Evolutionary conservation across 1,140 invertebrate species (phyloP).

Genomic region (Brachionus asplanchnoidis): DNA sequence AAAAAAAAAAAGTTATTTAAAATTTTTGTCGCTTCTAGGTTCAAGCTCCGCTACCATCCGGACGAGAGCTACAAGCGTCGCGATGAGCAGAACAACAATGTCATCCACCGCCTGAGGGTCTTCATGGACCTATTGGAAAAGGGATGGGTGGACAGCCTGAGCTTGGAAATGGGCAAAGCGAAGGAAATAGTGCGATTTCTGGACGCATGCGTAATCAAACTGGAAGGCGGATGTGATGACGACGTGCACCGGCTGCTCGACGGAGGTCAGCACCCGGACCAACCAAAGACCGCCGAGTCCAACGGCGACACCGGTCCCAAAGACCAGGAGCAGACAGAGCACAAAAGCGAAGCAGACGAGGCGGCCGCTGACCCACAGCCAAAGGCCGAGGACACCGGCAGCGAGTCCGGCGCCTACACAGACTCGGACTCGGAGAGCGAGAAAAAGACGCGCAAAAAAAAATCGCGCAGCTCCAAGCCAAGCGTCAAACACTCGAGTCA

Average conservation of each 20-base stretch:
- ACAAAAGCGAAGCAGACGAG: neutral
- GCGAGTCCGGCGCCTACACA: neutral
- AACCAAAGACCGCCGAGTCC: neutral
- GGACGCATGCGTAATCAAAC: slow-evolving; percentile 84
- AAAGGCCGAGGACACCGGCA: neutral
- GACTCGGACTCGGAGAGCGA: neutral
- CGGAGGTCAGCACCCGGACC: neutral
- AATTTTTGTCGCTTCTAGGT: neutral
- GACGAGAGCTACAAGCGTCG: slow-evolving; percentile 66
- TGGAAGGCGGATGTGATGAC: slow-evolving; percentile 92
- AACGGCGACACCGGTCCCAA: neutral
- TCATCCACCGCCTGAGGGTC: slow-evolving; percentile 81
- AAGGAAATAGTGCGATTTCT: slow-evolving; percentile 79
- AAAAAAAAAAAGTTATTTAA: neutral
- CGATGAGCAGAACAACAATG: slow-evolving; percentile 73
- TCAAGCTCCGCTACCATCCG: slow-evolving; percentile 43
- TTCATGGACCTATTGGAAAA: slow-evolving; percentile 78
- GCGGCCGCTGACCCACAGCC: neutral
- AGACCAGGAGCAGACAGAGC: neutral
- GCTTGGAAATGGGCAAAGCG: slow-evolving; percentile 79
- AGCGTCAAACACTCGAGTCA: slow-evolving; percentile 47
- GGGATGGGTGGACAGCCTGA: slow-evolving; percentile 69
- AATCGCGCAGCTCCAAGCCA: neutral
- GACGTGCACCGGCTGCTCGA: slow-evolving; percentile 66
- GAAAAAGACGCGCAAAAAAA: neutral